phyloP scores from a whole-genome alignment of 2,888 invertebrate genomes.

The Pheosia gnoma region DNA sequence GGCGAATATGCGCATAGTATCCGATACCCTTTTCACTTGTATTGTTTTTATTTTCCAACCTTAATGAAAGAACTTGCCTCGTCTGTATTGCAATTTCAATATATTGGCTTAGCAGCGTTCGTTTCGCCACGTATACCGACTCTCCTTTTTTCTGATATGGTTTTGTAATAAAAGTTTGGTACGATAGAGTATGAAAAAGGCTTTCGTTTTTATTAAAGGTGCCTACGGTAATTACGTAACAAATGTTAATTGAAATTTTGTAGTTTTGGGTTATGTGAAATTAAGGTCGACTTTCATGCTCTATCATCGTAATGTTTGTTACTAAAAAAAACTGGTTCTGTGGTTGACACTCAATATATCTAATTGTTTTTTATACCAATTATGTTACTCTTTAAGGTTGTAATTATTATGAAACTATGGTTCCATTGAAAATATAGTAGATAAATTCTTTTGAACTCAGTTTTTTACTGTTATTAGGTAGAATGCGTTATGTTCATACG shows the following conservation, averaged over 20 bases:
- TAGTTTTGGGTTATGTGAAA: too few species aligned
- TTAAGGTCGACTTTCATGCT: too few species aligned
- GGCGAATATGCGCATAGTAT: conserved; percentile 75
- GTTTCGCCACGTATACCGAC: conserved; percentile 37
- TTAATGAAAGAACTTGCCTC: conserved; percentile 81
- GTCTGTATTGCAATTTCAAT: conserved; percentile 75
- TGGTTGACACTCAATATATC: too few species aligned
- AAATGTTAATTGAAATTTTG: too few species aligned
- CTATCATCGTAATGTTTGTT: too few species aligned
- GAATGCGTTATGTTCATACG: conserved; percentile 23
- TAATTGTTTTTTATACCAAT: too few species aligned
- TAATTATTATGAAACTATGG: not conserved
- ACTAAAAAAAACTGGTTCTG: too few species aligned
- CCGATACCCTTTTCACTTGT: conserved; percentile 82
- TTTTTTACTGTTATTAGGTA: conserved; percentile 26
- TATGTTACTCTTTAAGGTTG: too few species aligned
- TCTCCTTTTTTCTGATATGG: conserved; percentile 36
- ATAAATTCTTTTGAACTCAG: conserved; percentile 22
- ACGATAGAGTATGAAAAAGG: conserved; percentile 23
- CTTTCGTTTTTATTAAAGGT: not conserved
- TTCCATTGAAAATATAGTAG: conserved; percentile 25
- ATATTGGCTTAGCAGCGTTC: conserved; percentile 61
- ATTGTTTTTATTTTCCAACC: conserved; percentile 82
- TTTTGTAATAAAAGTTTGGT: conserved; percentile 36
- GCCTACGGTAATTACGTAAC: not conserved